These are phyloP conservation scores for Trachelipus rathkii DNA, from an alignment of 1,140 invertebrate genomes.

Conservation along the genomic window DNA sequence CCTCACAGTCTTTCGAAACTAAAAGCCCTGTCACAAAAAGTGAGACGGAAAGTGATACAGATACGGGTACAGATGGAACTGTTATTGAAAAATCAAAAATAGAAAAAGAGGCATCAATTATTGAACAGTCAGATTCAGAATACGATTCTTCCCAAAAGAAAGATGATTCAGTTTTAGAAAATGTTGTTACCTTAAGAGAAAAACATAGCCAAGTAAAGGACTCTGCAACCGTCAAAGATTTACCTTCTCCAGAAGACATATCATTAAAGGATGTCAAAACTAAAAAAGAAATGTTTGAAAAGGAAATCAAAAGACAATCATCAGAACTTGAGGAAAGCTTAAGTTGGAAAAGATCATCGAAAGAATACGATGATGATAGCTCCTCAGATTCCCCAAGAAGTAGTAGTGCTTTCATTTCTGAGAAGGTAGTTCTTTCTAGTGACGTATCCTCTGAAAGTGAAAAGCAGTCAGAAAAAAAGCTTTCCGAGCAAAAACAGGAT, in stretches of 20 bases:
- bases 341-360: conserved; percentile 36
- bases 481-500: conserved; percentile 25
- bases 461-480: conserved; percentile 26
- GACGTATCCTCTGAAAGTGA: conserved; percentile 21
- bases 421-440: conserved; percentile 22
- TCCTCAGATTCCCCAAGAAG: conserved; percentile 20
- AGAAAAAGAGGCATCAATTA: conserved; percentile 20
- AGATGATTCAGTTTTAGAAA: conserved; percentile 51
- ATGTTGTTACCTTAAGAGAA: conserved; percentile 49
- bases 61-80: conserved; percentile 39
- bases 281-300: conserved; percentile 44
- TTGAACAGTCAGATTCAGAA: conserved; percentile 49
- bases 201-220: conserved; percentile 24
- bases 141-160: conserved; percentile 47
- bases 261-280: conserved; percentile 42
- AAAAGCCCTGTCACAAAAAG: conserved; percentile 35
- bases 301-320: conserved; percentile 44
- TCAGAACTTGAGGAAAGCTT: conserved; percentile 38
- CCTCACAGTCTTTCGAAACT: conserved; percentile 38
- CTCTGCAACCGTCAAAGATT: not conserved
- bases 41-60: conserved; percentile 45
- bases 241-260: conserved; percentile 43
- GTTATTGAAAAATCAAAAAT: conserved; percentile 22
- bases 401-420: conserved; percentile 22
- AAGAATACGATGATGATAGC: conserved; percentile 35